Percentiles rank a stretch among this genome's conserved stretches.
Evolutionary conservation across 2,113 vertebrate species (phyloP).

Genomic region (Ictidomys tridecemlineatus): DNA sequence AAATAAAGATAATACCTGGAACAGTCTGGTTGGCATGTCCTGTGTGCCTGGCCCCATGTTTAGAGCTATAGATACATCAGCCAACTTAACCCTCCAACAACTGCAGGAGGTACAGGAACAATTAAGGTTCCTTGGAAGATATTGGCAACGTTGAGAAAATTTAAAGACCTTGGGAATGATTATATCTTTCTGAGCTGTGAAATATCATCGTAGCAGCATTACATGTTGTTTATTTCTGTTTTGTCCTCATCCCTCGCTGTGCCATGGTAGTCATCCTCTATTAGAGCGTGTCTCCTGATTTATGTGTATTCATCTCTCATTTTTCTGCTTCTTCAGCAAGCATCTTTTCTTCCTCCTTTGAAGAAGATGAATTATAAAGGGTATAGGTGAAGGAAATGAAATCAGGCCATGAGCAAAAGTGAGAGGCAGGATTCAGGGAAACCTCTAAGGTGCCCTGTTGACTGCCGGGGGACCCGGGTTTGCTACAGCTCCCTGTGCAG

Average conservation of each 20-base stretch:
- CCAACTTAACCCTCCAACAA: not conserved
- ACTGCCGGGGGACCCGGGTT: no score
- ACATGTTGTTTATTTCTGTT: not conserved
- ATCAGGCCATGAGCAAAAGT: not conserved
- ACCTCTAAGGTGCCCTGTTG: not conserved
- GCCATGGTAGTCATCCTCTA: fast-evolving
- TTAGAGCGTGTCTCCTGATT: not conserved
- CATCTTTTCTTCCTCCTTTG: not conserved
- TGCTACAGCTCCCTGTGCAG: not conserved
- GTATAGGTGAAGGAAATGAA: constrained; percentile 33
- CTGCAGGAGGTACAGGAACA: not conserved
- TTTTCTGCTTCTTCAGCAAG: constrained; percentile 10
- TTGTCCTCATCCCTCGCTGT: not conserved
- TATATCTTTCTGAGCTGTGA: not conserved
- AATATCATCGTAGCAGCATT: not conserved
- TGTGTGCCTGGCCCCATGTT: not conserved
- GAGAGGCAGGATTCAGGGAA: not conserved
- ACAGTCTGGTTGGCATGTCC: not conserved
- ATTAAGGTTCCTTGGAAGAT: not conserved
- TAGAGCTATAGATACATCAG: not conserved
- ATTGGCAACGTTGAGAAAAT: not conserved
- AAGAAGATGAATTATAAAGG: constrained; percentile 70
- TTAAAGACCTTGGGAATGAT: not conserved
- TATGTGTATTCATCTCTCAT: not conserved
- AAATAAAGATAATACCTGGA: constrained; percentile 33